Evolutionary conservation across 2,888 invertebrate species (phyloP), one percentile per base, ranked within the genome.

Genomic region (Synergus gifuensis): DNA sequence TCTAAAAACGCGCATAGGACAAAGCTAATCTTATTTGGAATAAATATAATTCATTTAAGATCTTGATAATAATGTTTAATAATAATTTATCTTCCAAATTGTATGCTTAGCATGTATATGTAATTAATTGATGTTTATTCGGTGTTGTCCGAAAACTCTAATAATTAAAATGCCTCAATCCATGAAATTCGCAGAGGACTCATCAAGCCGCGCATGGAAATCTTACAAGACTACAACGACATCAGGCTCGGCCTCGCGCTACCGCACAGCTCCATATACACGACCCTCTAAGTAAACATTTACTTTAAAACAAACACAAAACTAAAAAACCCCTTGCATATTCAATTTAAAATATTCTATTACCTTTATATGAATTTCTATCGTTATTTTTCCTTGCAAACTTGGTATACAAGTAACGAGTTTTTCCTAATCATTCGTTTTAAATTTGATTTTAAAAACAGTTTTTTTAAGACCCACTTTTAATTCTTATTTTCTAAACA

Each of bases 241-340:
- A 84, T 92, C 93, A 86, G 92, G 93, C 89, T 92, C 93, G 89
- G 93, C 93, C 85, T 92, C 93, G 91, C 94, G 94, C 89, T 94
- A 94, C 92, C 94, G 94, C 89, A 92, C 93, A 85, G 93, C 94
- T 85, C 94, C 94, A 82, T 94, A 94, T 90, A 90, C 94, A 88
- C 93, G 94, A 85, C 94, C 94, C 85, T 90, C 93, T 89, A 94
- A 94, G 92, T 94, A 93, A 93, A 88, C 83, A 67, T 67, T 73
- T 54, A 66, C 36, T 64, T 60, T 28, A 63, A 76, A 79, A 42
- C 16, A 76, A 76, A 64, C 46, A 14, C 5, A 64, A 77, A 77
- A 79, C 14, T 54, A 66, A 58, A 79, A 78, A 16, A 22, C 18
- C 40, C 40, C 44, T 12, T 67, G 76, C 80, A 81, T 83, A 82